These are phyloP conservation scores for Coracopsis vasa DNA, from an alignment of 2,113 vertebrate species.

Conservation along the genomic window DNA sequence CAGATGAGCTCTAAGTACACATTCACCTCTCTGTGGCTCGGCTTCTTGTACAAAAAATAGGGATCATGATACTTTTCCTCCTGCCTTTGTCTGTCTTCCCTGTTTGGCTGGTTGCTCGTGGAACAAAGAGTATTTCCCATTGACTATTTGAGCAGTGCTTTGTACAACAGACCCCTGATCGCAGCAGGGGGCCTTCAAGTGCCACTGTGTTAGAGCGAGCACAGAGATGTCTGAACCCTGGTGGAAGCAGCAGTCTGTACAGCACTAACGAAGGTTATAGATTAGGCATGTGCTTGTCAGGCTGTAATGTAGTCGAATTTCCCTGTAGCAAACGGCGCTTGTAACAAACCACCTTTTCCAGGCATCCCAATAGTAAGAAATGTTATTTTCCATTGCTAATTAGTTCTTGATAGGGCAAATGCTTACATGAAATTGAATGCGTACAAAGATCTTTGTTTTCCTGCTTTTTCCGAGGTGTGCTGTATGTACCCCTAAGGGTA, in stretches of 20 bases:
- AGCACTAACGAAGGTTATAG: not conserved
- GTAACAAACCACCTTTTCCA: not conserved
- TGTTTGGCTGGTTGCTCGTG: not conserved
- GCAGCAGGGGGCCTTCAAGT: not conserved
- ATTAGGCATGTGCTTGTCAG: not conserved
- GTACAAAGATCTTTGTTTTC: not conserved
- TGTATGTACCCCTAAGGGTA: not conserved
- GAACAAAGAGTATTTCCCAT: not conserved
- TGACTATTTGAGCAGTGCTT: not conserved
- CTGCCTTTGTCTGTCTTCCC: not conserved
- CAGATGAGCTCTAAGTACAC: not conserved
- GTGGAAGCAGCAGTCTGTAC: not conserved
- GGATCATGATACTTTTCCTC: not conserved
- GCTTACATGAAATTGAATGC: not conserved
- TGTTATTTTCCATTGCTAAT: not conserved
- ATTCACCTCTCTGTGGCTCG: not conserved
- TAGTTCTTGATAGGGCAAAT: not conserved
- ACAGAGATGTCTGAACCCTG: not conserved
- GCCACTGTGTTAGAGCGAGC: fast-evolving
- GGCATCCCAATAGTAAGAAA: not conserved
- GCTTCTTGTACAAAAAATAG: not conserved
- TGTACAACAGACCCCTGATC: not conserved
- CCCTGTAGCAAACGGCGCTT: not conserved
- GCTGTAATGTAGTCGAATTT: not conserved
- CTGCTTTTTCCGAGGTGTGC: not conserved